Conservation (phyloP, 2,888 invertebrate species). For the Dorcus parallelipipedus region DNA sequence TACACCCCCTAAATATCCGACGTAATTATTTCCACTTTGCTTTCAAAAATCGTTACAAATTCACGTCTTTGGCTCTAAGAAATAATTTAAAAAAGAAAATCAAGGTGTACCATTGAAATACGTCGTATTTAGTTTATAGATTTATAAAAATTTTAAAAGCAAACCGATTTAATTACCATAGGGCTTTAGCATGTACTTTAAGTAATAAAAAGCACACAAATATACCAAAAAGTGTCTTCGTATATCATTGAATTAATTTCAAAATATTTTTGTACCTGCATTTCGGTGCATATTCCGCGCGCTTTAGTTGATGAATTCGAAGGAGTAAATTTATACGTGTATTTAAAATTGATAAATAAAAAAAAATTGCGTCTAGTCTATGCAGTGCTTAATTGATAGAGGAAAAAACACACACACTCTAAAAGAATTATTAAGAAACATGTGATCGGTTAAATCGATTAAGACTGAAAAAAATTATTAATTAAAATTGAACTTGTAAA, state of each 20-base stretch:
- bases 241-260: conserved; percentile 23
- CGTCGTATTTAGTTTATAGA: neutral
- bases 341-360: conserved; percentile 12
- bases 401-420: conserved; percentile 19
- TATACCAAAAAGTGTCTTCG: conserved; percentile 49
- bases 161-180: neutral
- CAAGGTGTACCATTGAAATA: neutral
- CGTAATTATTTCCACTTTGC: too few relatives aligned
- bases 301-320: conserved; percentile 13
- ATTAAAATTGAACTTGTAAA: conserved; percentile 3
- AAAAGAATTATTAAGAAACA: conserved; percentile 21
- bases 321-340: too few relatives aligned
- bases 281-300: conserved; percentile 15
- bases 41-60: too few relatives aligned
- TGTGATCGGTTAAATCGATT: conserved; percentile 45
- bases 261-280: conserved; percentile 19
- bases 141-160: neutral
- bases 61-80: neutral
- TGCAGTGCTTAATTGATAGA: conserved; percentile 24
- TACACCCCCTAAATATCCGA: too few relatives aligned
- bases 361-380: conserved; percentile 27
- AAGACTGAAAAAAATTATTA: conserved; percentile 42
- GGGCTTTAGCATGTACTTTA: conserved; percentile 13
- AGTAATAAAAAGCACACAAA: conserved; percentile 32
- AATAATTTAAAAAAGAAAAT: neutral